Evolutionary conservation across 2,113 vertebrate species (phyloP), one percentile per base, ranked within the genome.

Genomic region (Mormyrus iriodes): DNA sequence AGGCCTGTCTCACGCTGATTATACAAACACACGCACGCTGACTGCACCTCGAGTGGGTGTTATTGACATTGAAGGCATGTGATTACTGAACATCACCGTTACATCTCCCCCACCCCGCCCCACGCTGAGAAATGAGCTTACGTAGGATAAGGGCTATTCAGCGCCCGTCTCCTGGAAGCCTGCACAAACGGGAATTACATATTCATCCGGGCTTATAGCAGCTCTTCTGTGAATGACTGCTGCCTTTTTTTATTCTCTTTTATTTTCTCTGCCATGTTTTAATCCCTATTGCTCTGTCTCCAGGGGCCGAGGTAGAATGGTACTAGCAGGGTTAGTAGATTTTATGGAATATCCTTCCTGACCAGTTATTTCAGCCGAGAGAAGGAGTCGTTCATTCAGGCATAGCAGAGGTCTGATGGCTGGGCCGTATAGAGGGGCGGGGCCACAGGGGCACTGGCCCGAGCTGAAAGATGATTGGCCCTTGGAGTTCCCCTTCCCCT

Each of bases 11-110:
- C 55, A 49, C 42, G 5, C 88, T 48, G 83, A 89, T 89, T 69
- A 86, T 31, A 90, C 90, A 89, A 85, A 69, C 90, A 89, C 90
- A 39, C 46, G 91, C 90, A 90, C 90, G 31, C 85, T 88, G 90
- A 91, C 91, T 58, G 88, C 90, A 89, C 90, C 90, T 90, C 6
- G 55, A 61, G 86, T 89, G 90, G 89, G 88, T 44, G 69, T 91
- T 90, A 91, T 91, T 93, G 93, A 93, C 93, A 91, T 91, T 93
- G 93, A 93, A 92, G 91, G 91, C 91, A 93, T 89, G 83, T 93
- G 90, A 93, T 93, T 92, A 88, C 46, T 42, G 83, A 8, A 48
- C 42, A 84, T 86, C 51, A 19, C 51, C 27, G 48, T 44, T 87
- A 58, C 69, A 55, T 87, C 88, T n/a, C 90, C 51, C 48, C 27